These are phyloP conservation scores for Pollenia labialis DNA, from an alignment of 2,888 invertebrate species.

Conservation along the genomic window DNA sequence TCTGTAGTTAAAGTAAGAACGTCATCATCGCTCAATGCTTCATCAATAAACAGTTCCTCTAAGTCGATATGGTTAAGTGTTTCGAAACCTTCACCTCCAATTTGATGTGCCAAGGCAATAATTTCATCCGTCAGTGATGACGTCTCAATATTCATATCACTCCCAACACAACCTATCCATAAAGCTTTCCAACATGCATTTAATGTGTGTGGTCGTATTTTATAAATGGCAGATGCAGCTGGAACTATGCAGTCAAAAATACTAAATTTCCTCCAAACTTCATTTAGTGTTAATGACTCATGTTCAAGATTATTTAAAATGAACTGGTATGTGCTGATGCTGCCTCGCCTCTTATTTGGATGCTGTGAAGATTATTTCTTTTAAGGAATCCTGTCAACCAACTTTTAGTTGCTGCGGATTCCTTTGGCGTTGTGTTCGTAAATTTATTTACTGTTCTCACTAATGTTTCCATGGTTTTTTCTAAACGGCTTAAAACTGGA, in stretches of 20 bases:
- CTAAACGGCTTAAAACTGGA: no score
- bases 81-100: slow-evolving; percentile 5
- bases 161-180: slow-evolving; percentile 21
- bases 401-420: slow-evolving; percentile 30
- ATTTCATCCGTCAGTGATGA: slow-evolving; percentile 13
- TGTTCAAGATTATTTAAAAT: slow-evolving; percentile 34
- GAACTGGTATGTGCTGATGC: slow-evolving; percentile 2
- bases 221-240: slow-evolving; percentile 4
- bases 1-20: neutral
- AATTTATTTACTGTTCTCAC: no score
- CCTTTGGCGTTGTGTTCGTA: slow-evolving; percentile 28
- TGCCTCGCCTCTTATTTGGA: neutral
- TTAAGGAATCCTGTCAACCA: slow-evolving; percentile 25
- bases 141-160: neutral
- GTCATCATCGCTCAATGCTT: slow-evolving; percentile 3
- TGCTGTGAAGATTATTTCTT: slow-evolving; percentile 37
- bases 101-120: slow-evolving; percentile 11
- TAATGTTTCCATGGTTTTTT: no score
- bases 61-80: neutral
- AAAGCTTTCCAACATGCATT: slow-evolving; percentile 30
- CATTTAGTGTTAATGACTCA: slow-evolving; percentile 12
- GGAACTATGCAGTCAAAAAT: slow-evolving; percentile 11
- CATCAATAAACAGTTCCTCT: neutral
- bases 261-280: slow-evolving; percentile 5
- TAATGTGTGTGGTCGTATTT: slow-evolving; percentile 19